phyloP scores from a whole-genome alignment of 2,113 vertebrate species.

The Ochotona curzoniae region DNA sequence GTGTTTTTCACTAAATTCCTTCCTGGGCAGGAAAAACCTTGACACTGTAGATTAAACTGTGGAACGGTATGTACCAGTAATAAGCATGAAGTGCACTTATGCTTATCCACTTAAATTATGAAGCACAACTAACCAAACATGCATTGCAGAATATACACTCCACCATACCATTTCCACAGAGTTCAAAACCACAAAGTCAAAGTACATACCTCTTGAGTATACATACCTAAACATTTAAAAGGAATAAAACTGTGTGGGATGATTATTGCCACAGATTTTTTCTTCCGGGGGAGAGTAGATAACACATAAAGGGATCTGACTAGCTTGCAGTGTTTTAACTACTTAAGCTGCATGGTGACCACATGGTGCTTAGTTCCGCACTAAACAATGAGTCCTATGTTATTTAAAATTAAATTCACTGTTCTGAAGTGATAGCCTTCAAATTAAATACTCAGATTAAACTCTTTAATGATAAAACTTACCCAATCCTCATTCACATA shows the following conservation, averaged over 20 bases:
- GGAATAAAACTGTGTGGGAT: not conserved
- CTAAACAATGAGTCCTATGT: constrained; percentile 10
- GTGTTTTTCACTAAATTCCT: not conserved
- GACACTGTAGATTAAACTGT: not conserved
- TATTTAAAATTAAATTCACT: not conserved
- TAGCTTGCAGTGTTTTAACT: not conserved
- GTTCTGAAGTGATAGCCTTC: constrained; percentile 18
- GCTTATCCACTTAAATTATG: constrained; percentile 7
- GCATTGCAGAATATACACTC: not conserved
- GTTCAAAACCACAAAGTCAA: not conserved
- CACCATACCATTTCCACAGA: not conserved
- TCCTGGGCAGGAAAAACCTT: not conserved
- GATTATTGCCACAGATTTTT: not conserved
- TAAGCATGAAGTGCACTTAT: not conserved
- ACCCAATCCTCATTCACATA: not conserved
- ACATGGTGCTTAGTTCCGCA: not conserved
- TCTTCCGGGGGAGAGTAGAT: not conserved
- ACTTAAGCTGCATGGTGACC: not conserved
- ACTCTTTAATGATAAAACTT: not conserved
- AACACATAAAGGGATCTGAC: not conserved
- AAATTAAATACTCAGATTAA: not conserved
- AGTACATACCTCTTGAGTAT: not conserved
- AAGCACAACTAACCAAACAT: not conserved
- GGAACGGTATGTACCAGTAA: not conserved
- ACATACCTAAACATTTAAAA: not conserved